These are phyloP conservation scores for Scalopus aquaticus DNA, from an alignment of 2,113 vertebrate genomes.

Conservation along the genomic window DNA sequence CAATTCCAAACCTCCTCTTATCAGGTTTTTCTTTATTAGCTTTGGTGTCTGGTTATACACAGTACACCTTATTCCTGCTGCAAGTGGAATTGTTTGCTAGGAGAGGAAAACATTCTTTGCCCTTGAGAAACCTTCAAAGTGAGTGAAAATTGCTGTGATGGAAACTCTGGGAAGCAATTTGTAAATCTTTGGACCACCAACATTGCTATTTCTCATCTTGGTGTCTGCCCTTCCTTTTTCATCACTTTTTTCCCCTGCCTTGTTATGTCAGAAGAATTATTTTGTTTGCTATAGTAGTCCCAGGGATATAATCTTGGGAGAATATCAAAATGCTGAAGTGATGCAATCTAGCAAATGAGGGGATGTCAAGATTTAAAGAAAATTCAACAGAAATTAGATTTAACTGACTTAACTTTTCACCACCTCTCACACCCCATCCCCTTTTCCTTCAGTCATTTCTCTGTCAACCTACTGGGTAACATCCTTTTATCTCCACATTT, in stretches of 20 bases:
- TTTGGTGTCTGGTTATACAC: constrained; percentile 43
- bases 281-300: constrained; percentile 7
- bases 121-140: constrained; percentile 66
- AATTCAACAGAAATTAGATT: not conserved
- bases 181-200: not conserved
- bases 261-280: constrained; percentile 58
- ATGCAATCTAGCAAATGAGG: not conserved
- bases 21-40: constrained; percentile 72
- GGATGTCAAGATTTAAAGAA: constrained; percentile 41
- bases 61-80: not conserved
- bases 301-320: constrained; percentile 1
- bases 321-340: not conserved
- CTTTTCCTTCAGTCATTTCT: not conserved
- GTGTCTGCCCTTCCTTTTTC: not conserved
- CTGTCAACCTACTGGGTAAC: not conserved
- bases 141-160: constrained; percentile 63
- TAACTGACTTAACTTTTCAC: not conserved
- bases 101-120: constrained; percentile 12
- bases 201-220: not conserved
- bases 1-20: constrained; percentile 64
- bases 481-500: not conserved
- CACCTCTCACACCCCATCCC: not conserved
- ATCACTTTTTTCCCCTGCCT: not conserved
- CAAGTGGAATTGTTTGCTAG: not conserved
- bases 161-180: constrained; percentile 58